Conservation (phyloP, 2,113 vertebrate genomes). For the Tringa solitaria region DNA sequence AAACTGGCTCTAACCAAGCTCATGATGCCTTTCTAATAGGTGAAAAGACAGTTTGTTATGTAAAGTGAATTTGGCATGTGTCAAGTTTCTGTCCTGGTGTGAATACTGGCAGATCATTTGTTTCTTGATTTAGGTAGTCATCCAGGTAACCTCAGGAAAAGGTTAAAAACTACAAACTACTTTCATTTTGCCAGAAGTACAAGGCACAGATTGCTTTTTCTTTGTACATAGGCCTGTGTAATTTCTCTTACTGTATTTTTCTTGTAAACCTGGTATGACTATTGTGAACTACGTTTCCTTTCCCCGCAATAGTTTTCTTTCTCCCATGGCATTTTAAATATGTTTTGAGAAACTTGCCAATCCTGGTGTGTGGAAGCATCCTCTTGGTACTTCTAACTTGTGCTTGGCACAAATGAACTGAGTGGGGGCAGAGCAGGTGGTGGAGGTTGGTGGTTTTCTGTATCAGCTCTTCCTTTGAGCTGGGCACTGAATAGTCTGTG, state of each 20-base stretch:
- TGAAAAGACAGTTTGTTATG: background rate
- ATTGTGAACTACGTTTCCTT: background rate
- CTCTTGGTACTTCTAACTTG: background rate
- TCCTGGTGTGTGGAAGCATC: background rate
- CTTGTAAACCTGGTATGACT: background rate
- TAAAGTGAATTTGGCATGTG: background rate
- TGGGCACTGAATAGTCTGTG: background rate
- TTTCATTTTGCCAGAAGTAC: background rate
- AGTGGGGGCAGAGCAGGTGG: background rate
- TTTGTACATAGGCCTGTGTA: background rate
- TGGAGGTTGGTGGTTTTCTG: background rate
- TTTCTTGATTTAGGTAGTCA: background rate
- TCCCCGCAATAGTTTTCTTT: background rate
- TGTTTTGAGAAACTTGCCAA: background rate
- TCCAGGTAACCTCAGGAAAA: background rate
- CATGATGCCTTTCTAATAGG: background rate
- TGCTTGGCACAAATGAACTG: accelerated
- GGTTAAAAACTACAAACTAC: background rate
- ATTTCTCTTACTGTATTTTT: background rate
- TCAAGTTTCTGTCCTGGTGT: background rate
- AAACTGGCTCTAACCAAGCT: background rate
- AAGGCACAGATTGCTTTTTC: background rate
- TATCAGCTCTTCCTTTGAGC: background rate
- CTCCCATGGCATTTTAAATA: background rate
- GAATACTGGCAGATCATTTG: background rate